These are phyloP conservation scores for Edolisoma coerulescens DNA, from an alignment of 2,113 vertebrate species.

Conservation along the genomic window DNA sequence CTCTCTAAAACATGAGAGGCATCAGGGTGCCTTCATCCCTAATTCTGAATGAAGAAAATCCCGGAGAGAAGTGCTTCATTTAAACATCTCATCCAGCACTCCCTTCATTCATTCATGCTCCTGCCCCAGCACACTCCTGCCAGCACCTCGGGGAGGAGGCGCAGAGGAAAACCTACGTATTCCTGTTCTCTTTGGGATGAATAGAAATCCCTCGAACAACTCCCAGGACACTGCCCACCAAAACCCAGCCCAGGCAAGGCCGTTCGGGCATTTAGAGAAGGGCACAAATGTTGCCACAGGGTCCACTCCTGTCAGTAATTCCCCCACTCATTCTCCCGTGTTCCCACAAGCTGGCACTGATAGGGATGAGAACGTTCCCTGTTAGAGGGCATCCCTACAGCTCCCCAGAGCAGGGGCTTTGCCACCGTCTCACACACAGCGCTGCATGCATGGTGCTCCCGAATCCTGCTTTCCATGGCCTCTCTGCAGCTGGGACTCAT, in stretches of 20 bases:
- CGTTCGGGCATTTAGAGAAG: rapidly evolving
- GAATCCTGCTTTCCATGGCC: not conserved
- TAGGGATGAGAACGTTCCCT: not conserved
- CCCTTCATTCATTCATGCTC: not conserved
- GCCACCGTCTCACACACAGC: not conserved
- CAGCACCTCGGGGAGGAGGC: not conserved
- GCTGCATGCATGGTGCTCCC: rapidly evolving
- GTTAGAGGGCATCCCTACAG: not conserved
- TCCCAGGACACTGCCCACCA: not conserved
- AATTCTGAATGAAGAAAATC: constrained; percentile 44
- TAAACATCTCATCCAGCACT: not conserved
- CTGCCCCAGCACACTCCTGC: not conserved
- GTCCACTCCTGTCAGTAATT: not conserved
- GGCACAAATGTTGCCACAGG: not conserved
- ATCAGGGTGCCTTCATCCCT: not conserved
- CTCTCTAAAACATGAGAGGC: constrained; percentile 56
- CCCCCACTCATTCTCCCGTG: not conserved
- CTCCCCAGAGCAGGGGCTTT: not conserved
- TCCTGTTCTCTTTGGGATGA: not conserved
- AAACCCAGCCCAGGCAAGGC: not conserved
- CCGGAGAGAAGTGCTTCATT: not conserved
- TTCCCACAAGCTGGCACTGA: not conserved
- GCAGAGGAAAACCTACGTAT: not conserved
- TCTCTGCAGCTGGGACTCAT: not conserved
- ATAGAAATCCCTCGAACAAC: not conserved